A percentile compares a stretch with the other conserved stretches of the same genome.
Evolutionary conservation across 2,797 vertebrate species (phyloP).

Genomic region (Callimico goeldii): DNA sequence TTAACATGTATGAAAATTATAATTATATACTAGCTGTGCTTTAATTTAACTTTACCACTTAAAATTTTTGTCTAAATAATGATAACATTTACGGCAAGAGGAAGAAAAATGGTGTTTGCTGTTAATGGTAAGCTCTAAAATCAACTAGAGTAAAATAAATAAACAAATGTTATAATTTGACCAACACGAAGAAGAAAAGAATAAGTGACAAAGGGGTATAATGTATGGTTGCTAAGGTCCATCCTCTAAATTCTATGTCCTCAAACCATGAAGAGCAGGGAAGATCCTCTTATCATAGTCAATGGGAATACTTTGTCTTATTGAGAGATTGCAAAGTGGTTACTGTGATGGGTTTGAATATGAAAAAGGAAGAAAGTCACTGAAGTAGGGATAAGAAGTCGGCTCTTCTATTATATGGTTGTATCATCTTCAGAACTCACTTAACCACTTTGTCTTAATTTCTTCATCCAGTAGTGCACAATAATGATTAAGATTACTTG

Average conservation of each 20-base stretch:
- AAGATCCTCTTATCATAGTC: not conserved
- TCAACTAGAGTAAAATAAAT: not conserved
- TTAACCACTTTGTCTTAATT: not conserved
- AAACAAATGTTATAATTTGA: not conserved
- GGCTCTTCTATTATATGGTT: not conserved
- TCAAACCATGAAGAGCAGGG: not conserved
- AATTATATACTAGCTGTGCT: not conserved
- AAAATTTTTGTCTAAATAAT: not conserved
- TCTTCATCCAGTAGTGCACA: not conserved
- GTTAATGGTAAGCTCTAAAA: not conserved
- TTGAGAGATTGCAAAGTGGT: conserved; percentile 9
- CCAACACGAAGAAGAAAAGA: not conserved
- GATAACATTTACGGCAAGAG: not conserved
- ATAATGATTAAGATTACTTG: not conserved
- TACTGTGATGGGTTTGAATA: not conserved
- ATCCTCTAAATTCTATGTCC: not conserved
- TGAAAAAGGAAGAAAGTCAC: not conserved
- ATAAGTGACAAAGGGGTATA: not conserved
- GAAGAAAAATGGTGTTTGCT: not conserved
- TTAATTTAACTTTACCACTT: not conserved
- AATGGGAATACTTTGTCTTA: not conserved
- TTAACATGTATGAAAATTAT: not conserved
- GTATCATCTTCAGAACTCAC: not conserved
- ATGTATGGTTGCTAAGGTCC: not conserved
- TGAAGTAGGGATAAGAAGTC: not conserved